phyloP scores from a whole-genome alignment of 2,113 vertebrate genomes.

The Ivindomyrus marchei region DNA sequence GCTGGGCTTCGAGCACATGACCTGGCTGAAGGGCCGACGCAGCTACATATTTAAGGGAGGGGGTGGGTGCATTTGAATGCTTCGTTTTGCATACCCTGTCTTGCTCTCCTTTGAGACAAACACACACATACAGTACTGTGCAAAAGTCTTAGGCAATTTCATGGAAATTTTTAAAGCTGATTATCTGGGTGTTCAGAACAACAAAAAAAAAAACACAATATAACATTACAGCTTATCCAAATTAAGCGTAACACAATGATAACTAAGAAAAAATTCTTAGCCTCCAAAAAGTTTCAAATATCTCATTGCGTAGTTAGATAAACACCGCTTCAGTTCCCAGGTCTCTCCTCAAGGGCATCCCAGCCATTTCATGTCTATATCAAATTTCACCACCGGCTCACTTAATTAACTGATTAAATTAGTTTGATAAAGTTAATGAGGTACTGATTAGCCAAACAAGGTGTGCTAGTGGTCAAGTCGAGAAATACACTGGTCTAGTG shows the following conservation, averaged over 20 bases:
- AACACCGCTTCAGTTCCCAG: not conserved
- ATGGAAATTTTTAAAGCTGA: not conserved
- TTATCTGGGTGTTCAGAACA: not conserved
- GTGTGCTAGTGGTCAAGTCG: not conserved
- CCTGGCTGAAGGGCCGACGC: constrained; percentile 86
- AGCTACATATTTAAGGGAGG: constrained; percentile 93
- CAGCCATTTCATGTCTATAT: not conserved
- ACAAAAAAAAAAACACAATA: not conserved
- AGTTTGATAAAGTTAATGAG: not conserved
- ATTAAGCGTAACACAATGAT: not conserved
- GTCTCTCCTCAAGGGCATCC: not conserved
- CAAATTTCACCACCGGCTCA: not conserved
- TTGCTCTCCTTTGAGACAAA: not conserved
- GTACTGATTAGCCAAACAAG: not conserved
- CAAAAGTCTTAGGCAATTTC: not conserved
- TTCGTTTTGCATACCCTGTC: too few relatives aligned
- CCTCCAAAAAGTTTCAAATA: not conserved
- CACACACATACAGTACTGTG: not conserved
- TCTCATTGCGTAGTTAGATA: not conserved
- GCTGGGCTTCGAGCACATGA: constrained; percentile 93
- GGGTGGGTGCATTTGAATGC: constrained; percentile 51
- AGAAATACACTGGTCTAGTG: not conserved
- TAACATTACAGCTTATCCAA: not conserved
- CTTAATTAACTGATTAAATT: not conserved
- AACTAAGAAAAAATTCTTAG: not conserved